Conservation (phyloP, 2,113 vertebrate genomes). For the Tachysurus fulvidraco region DNA sequence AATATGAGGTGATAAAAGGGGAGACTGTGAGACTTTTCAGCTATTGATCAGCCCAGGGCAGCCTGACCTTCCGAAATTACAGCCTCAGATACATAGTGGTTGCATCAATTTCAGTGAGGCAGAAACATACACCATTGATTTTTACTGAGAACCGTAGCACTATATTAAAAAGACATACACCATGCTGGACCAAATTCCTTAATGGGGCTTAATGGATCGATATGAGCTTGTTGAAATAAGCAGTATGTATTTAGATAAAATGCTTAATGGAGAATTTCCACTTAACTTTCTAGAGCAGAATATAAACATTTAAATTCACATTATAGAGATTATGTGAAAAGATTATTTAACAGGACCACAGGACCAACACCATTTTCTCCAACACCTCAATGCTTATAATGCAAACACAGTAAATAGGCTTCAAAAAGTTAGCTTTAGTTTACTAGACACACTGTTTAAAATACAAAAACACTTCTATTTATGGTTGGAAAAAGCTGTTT, state of each 20-base stretch:
- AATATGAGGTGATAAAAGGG: slow-evolving; percentile 47
- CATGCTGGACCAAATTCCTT: slow-evolving; percentile 5
- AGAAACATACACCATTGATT: slow-evolving; percentile 39
- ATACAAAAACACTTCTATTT: neutral
- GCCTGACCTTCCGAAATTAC: slow-evolving; percentile 61
- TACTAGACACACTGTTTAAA: neutral
- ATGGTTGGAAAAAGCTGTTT: slow-evolving; percentile 24
- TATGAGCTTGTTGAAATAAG: slow-evolving; percentile 1
- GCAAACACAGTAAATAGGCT: neutral
- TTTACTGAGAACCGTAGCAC: slow-evolving; percentile 32
- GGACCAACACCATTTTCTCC: neutral
- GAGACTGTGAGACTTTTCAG: slow-evolving; percentile 51
- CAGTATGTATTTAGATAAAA: neutral
- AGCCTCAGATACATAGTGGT: slow-evolving; percentile 58
- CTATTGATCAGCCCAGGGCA: slow-evolving; percentile 64
- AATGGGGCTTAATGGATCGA: slow-evolving; percentile 21
- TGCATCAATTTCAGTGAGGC: slow-evolving; percentile 53
- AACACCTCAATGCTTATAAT: neutral
- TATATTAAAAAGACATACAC: slow-evolving; percentile 40
- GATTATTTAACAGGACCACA: neutral
- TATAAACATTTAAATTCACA: neutral
- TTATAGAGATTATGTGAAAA: neutral
- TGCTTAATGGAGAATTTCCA: neutral
- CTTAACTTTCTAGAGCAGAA: neutral
- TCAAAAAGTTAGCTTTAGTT: neutral